Evolutionary conservation across 2,888 invertebrate genomes (phyloP).

Genomic region (Calliopum simillimum): DNA sequence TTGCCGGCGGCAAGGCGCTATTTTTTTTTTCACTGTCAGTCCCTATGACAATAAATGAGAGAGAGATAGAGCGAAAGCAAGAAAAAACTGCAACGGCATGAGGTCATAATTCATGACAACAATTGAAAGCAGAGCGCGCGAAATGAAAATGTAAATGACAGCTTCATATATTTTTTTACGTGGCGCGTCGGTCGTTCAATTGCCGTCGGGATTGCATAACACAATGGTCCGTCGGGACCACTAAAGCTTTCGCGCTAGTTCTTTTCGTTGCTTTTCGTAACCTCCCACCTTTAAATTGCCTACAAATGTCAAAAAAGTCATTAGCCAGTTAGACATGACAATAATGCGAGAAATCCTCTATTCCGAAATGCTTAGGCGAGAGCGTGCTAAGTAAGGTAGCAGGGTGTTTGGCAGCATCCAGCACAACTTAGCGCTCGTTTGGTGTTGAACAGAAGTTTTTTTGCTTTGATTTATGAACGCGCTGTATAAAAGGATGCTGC

Average conservation of each 20-base stretch:
- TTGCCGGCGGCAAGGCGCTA: constrained; percentile 20
- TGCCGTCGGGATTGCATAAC: constrained; percentile 18
- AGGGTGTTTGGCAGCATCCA: constrained; percentile 15
- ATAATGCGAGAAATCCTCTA: constrained; percentile 14
- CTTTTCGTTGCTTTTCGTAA: constrained; percentile 12
- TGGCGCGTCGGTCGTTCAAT: constrained; percentile 6
- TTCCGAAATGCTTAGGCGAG: neutral
- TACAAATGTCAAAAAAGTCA: constrained; percentile 33
- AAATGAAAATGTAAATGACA: constrained; percentile 7
- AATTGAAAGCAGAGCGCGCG: constrained; percentile 9
- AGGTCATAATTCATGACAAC: constrained; percentile 43
- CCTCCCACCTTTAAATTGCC: neutral
- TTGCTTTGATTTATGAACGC: constrained; percentile 9
- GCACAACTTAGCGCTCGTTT: neutral
- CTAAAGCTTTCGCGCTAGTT: neutral
- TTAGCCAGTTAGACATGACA: constrained; percentile 35
- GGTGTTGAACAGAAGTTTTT: neutral
- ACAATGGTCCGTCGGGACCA: neutral
- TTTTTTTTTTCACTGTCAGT: neutral
- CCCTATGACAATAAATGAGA: constrained; percentile 20
- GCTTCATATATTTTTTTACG: too few species aligned
- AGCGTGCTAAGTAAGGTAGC: neutral
- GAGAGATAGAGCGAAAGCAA: neutral
- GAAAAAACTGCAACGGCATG: constrained; percentile 35
- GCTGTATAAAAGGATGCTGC: neutral